Evolutionary conservation across 1,140 invertebrate species (phyloP).

Genomic region (Papilio helenus): DNA sequence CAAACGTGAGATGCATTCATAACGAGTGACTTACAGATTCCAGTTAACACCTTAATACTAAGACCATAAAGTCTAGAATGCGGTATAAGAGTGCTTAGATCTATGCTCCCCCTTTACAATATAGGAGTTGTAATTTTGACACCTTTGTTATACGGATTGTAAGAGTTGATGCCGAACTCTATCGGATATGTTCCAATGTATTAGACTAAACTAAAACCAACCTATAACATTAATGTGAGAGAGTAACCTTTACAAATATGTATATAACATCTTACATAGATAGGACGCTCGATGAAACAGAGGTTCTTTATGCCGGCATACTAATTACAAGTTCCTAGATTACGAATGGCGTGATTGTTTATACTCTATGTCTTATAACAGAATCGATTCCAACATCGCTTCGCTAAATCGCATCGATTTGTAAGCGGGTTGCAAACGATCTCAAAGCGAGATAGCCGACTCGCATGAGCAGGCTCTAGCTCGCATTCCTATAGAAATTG

Average conservation of each 20-base stretch:
- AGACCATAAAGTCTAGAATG: conserved; percentile 42
- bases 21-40: not conserved
- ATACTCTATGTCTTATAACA: conserved; percentile 23
- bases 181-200: no score
- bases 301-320: conserved; percentile 7
- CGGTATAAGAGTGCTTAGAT: conserved; percentile 27
- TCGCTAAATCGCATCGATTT: conserved; percentile 6
- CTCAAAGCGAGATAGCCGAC: conserved; percentile 54
- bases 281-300: conserved; percentile 17
- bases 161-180: not conserved
- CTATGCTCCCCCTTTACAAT: not conserved
- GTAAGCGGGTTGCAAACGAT: conserved; percentile 44
- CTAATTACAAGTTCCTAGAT: conserved; percentile 34
- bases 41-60: not conserved
- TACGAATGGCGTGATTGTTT: conserved; percentile 23
- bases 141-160: not conserved
- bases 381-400: conserved; percentile 21
- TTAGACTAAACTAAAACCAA: not conserved
- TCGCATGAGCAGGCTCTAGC: conserved; percentile 56
- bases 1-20: conserved; percentile 43
- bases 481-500: conserved; percentile 68
- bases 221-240: not conserved
- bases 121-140: not conserved
- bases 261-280: not conserved
- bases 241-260: not conserved